Evolutionary conservation across 2,113 vertebrate species (phyloP).

Genomic region (Apodemus speciosus): DNA sequence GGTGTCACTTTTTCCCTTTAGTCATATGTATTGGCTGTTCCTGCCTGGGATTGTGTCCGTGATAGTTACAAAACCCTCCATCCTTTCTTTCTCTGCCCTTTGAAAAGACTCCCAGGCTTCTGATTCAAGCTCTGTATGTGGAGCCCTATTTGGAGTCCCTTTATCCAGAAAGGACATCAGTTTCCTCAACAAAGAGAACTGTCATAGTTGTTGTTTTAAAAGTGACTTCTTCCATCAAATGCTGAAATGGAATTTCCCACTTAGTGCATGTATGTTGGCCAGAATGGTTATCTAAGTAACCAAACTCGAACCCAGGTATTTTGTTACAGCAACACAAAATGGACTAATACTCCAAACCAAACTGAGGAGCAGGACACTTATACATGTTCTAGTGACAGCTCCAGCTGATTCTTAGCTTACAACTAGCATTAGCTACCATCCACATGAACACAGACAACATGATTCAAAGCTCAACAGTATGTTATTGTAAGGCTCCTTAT

Average conservation of each 20-base stretch:
- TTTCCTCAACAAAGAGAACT: conserved; percentile 3
- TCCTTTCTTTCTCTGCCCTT: not conserved
- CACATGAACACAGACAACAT: not conserved
- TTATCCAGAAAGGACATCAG: not conserved
- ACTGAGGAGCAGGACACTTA: not conserved
- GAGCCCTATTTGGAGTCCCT: not conserved
- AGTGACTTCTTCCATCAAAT: not conserved
- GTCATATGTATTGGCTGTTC: not conserved
- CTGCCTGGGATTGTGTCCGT: not conserved
- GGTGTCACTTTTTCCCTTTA: not conserved
- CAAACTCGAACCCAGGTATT: too few relatives aligned
- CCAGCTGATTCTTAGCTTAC: not conserved
- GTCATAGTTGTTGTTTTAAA: not conserved
- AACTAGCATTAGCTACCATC: not conserved
- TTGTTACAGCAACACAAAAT: not conserved
- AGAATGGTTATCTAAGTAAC: not conserved
- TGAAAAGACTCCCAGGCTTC: not conserved
- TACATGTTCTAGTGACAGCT: not conserved
- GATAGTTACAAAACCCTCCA: not conserved
- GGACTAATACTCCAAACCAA: not conserved
- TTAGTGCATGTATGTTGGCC: not conserved
- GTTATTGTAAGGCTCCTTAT: not conserved
- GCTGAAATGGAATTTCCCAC: not conserved
- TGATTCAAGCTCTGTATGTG: not conserved
- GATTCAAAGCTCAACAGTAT: not conserved